A percentile compares a stretch with the other conserved stretches of the same genome.
These are phyloP conservation scores for Muscicapa comitata DNA, from an alignment of 2,797 vertebrate genomes.

Conservation along the genomic window DNA sequence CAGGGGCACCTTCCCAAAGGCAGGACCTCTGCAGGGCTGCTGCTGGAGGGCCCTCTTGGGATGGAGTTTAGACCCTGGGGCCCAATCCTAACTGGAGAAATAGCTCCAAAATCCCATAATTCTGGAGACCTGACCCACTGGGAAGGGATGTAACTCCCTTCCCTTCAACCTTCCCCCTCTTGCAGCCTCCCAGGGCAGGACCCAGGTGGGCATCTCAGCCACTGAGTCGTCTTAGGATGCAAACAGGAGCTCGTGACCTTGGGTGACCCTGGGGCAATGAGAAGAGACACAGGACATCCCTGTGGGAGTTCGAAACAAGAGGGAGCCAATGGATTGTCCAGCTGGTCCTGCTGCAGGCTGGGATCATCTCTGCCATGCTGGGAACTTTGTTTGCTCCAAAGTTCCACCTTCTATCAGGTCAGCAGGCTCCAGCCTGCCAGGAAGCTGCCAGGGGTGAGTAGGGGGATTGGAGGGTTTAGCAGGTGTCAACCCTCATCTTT, in stretches of 20 bases:
- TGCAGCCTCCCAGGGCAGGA: not conserved
- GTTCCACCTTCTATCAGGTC: not conserved
- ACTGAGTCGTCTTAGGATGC: not conserved
- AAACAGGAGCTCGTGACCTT: rapidly evolving
- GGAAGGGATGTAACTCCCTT: not conserved
- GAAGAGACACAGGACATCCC: rapidly evolving
- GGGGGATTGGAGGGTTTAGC: not conserved
- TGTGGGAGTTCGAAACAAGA: rapidly evolving
- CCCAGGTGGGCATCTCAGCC: not conserved
- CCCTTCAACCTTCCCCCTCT: not conserved
- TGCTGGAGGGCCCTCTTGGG: not conserved
- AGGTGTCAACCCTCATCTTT: not conserved
- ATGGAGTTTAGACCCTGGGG: not conserved
- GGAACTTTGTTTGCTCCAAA: not conserved
- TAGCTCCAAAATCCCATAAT: not conserved
- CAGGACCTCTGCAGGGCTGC: not conserved
- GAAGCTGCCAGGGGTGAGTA: not conserved
- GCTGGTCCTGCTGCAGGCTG: not conserved
- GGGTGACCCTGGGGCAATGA: rapidly evolving
- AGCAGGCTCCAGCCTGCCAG: not conserved
- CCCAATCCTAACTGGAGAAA: not conserved
- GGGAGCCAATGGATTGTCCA: rapidly evolving
- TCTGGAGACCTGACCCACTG: rapidly evolving
- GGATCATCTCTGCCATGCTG: not conserved
- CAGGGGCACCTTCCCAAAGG: not conserved